phyloP scores from a whole-genome alignment of 2,113 vertebrate genomes.

The Mustelus asterias region DNA sequence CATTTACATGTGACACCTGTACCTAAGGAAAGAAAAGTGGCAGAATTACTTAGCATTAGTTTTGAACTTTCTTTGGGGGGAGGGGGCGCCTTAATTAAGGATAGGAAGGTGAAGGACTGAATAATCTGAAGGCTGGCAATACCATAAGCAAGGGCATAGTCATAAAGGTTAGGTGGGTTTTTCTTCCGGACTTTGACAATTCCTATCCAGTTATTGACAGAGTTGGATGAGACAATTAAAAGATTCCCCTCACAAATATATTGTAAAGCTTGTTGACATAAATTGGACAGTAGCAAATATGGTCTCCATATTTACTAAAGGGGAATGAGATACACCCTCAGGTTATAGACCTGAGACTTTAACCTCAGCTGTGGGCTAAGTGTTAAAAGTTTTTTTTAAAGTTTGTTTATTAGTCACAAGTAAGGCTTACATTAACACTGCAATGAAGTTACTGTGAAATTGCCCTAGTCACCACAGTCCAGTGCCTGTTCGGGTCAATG shows the following conservation, averaged over 20 bases:
- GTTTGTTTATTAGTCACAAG: too few species aligned
- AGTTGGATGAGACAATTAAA: neutral
- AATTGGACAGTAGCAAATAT: neutral
- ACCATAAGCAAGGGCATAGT: neutral
- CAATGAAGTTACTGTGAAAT: too few species aligned
- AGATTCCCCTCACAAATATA: neutral
- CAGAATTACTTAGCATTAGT: neutral
- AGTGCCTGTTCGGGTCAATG: too few species aligned
- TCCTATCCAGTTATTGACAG: neutral
- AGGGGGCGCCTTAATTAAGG: neutral
- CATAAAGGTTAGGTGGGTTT: neutral
- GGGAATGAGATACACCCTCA: neutral
- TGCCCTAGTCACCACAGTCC: too few species aligned
- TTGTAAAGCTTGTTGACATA: neutral
- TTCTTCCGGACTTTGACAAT: neutral
- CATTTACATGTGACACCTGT: neutral
- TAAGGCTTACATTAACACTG: too few species aligned
- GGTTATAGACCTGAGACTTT: neutral
- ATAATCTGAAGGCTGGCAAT: neutral
- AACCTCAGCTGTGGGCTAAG: neutral
- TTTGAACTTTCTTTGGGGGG: neutral
- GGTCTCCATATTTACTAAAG: neutral
- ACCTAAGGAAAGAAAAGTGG: neutral
- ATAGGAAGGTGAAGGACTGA: neutral
- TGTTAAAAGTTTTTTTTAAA: neutral